Conservation (phyloP, 2,113 vertebrate genomes). For the Lasiurus cinereus region DNA sequence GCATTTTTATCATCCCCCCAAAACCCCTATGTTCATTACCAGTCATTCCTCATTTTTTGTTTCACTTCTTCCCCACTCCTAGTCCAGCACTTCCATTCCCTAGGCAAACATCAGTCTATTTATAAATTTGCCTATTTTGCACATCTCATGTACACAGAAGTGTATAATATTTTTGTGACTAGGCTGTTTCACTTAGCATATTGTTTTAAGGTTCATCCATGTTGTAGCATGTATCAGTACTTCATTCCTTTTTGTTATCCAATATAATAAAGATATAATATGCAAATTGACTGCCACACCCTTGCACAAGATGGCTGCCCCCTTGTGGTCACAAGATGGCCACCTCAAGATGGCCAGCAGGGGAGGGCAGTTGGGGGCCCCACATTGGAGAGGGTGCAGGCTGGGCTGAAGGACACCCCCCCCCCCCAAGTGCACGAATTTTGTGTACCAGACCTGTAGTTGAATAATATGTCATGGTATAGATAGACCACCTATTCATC, state of each 20-base stretch:
- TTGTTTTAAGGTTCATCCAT: neutral
- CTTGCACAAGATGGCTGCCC: no score
- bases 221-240: neutral
- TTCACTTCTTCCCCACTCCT: neutral
- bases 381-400: no score
- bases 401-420: no score
- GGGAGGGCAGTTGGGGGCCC: no score
- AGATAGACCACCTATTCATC: neutral
- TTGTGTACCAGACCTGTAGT: no score
- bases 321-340: no score
- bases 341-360: no score
- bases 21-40: neutral
- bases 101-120: neutral
- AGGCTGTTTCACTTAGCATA: neutral
- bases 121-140: conserved; percentile 7
- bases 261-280: no score
- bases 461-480: neutral
- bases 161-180: neutral
- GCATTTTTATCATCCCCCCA: neutral
- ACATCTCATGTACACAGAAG: neutral
- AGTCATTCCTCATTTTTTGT: neutral
- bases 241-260: conserved; percentile 20
- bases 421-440: no score
- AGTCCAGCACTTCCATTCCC: neutral
- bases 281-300: no score